Evolutionary conservation across 2,797 vertebrate genomes (phyloP).

Genomic region (Petrocephalus sullivani): DNA sequence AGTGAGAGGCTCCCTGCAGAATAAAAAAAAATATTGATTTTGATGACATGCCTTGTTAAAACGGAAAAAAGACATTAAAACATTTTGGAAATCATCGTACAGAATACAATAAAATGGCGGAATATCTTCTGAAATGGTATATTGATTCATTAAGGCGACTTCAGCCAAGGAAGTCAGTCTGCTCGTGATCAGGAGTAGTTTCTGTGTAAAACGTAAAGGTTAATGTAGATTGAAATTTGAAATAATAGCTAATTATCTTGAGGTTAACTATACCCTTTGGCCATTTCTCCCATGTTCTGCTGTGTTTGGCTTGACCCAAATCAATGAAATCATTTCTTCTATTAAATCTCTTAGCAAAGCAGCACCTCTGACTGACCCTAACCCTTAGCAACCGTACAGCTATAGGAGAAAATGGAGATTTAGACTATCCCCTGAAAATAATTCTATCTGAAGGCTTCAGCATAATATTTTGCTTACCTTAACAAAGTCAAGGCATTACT

Average conservation of each 20-base stretch:
- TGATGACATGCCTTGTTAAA: conserved; percentile 4
- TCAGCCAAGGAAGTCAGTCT: conserved; percentile 8
- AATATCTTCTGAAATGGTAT: conserved; percentile 23
- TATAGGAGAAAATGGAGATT: not conserved
- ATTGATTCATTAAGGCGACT: conserved; percentile 16
- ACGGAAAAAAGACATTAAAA: not conserved
- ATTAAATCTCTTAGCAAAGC: conserved; percentile 37
- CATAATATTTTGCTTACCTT: conserved; percentile 12
- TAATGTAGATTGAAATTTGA: conserved; percentile 43
- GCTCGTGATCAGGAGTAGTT: conserved; percentile 28
- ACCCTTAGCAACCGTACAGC: conserved; percentile 13
- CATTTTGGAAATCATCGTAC: not conserved
- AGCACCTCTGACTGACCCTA: conserved; percentile 30
- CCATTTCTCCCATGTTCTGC: conserved; percentile 36
- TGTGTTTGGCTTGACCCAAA: conserved; percentile 43
- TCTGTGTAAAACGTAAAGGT: conserved; percentile 37
- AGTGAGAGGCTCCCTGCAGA: not conserved
- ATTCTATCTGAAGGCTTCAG: not conserved
- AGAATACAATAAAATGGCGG: not conserved
- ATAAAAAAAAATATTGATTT: not conserved
- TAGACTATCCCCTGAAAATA: conserved; percentile 15
- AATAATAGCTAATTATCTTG: conserved; percentile 46
- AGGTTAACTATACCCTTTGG: conserved; percentile 44
- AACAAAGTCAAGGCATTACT: conserved; percentile 5
- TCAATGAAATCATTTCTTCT: conserved; percentile 39